These are phyloP conservation scores for Philereme vetulata DNA, from an alignment of 2,888 invertebrate genomes.

Conservation along the genomic window DNA sequence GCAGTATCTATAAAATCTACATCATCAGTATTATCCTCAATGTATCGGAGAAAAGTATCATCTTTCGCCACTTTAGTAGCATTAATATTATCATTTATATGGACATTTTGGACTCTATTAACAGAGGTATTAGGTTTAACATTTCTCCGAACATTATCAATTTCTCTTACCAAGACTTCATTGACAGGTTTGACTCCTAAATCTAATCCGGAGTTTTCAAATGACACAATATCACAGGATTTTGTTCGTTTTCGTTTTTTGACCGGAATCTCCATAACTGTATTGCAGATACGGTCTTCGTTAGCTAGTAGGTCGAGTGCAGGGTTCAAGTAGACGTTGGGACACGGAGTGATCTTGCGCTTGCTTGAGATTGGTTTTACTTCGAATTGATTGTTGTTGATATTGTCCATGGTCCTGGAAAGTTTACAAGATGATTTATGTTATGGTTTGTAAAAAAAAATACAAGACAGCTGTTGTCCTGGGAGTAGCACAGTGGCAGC, in stretches of 20 bases:
- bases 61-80: conserved; percentile 9
- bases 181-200: conserved; percentile 60
- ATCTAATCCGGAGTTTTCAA: conserved; percentile 75
- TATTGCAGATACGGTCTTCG: conserved; percentile 79
- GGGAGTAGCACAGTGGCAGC: no score
- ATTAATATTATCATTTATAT: neutral
- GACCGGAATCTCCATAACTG: conserved; percentile 74
- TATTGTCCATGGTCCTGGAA: conserved; percentile 57
- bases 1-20: conserved; percentile 22
- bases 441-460: neutral
- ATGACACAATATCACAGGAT: conserved; percentile 66
- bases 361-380: conserved; percentile 66
- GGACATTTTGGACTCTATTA: neutral
- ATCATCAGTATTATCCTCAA: conserved; percentile 20
- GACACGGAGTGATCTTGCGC: conserved; percentile 65
- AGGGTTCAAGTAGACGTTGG: conserved; percentile 74
- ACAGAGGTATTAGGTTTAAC: conserved; percentile 38
- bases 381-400: conserved; percentile 79
- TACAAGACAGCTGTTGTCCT: no score
- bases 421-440: conserved; percentile 17
- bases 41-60: conserved; percentile 11
- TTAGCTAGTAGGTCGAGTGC: conserved; percentile 74
- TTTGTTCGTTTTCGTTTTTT: conserved; percentile 72
- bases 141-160: conserved; percentile 72
- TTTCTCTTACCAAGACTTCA: conserved; percentile 66